phyloP scores from a whole-genome alignment of 2,113 vertebrate genomes.

The Columba janthina region DNA sequence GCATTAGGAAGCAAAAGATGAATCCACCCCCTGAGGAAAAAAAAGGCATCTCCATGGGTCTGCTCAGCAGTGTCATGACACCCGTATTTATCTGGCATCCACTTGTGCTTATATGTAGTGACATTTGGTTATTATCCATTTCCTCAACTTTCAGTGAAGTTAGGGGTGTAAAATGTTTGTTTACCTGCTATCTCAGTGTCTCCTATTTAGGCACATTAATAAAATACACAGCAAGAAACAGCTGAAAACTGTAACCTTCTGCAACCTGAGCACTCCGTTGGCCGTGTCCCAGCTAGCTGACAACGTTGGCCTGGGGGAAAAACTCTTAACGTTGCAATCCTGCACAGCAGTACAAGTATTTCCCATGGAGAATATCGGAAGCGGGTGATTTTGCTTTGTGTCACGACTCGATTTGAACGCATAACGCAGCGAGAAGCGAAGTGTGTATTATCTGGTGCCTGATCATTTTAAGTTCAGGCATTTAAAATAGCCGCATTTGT shows the following conservation, averaged over 20 bases:
- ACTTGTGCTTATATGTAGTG: neutral
- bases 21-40: fast-evolving
- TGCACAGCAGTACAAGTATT: neutral
- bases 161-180: fast-evolving
- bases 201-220: neutral
- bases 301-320: neutral
- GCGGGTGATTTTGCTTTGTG: fast-evolving
- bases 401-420: neutral
- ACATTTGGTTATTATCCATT: neutral
- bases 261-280: neutral
- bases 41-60: neutral
- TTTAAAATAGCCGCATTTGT: fast-evolving
- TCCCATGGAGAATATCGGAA: neutral
- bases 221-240: neutral
- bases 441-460: too few species aligned
- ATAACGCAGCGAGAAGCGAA: too few species aligned
- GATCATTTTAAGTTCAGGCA: fast-evolving
- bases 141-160: neutral
- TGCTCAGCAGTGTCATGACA: neutral
- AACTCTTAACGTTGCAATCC: too few species aligned
- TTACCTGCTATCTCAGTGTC: neutral
- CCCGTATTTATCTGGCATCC: neutral
- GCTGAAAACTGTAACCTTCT: neutral
- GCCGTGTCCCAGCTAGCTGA: too few species aligned
- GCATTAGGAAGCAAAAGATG: neutral